Percentiles rank a stretch among this genome's conserved stretches.
phyloP scores from a whole-genome alignment of 2,888 invertebrate genomes.

The Scaptomyza polygonia region DNA sequence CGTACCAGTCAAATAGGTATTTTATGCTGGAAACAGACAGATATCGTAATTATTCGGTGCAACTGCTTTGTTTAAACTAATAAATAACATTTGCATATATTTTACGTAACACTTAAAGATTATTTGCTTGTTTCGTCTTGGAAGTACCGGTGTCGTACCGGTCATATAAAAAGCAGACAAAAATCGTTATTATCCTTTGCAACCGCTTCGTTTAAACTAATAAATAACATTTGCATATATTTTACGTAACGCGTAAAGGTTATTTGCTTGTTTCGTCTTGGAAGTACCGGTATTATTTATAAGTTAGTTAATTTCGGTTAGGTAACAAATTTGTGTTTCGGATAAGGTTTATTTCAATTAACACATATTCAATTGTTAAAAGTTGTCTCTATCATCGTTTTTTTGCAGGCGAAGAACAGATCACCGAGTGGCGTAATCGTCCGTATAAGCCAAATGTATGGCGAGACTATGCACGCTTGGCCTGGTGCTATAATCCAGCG shows the following conservation, averaged over 20 bases:
- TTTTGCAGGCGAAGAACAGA: constrained; percentile 91
- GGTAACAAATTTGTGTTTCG: too few species aligned
- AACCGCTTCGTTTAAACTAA: too few species aligned
- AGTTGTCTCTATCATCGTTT: too few species aligned
- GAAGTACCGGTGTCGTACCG: background rate
- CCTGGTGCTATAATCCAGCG: constrained; percentile 98
- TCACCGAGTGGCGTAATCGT: constrained; percentile 95
- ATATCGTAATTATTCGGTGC: background rate
- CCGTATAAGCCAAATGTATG: constrained; percentile 92
- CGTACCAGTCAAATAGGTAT: background rate
- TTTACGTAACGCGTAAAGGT: background rate
- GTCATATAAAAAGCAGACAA: too few species aligned
- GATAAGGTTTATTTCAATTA: too few species aligned
- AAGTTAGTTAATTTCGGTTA: too few species aligned
- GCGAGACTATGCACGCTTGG: constrained; percentile 94
- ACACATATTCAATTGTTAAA: too few species aligned
- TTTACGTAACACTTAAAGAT: background rate
- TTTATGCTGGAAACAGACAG: too few species aligned
- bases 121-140: background rate
- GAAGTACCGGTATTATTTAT: background rate
- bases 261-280: background rate
- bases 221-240: background rate
- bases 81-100: background rate
- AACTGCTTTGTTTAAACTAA: too few species aligned
- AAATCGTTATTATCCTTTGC: too few species aligned